Percentiles rank a stretch among this genome's conserved stretches.
Conservation (phyloP, 2,888 invertebrate genomes). For the Plebejus melissa region DNA sequence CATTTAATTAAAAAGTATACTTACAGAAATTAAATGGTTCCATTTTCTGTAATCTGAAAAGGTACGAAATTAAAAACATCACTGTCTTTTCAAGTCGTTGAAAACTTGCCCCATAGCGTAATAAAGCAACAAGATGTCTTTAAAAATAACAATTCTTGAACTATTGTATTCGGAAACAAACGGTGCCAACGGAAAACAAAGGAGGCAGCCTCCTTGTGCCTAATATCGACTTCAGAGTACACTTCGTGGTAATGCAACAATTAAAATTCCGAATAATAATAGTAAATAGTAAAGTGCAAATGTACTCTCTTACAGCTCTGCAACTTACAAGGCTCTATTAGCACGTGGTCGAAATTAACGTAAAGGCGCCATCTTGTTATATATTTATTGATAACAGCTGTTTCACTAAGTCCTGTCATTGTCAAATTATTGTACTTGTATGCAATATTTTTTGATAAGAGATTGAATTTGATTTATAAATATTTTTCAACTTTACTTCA, state of each 20-base stretch:
- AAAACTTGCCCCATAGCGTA: slow-evolving; percentile 5
- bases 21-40: slow-evolving; percentile 13
- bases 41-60: slow-evolving; percentile 15
- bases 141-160: slow-evolving; percentile 53
- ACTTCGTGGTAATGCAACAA: slow-evolving; percentile 8
- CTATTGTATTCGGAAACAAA: slow-evolving; percentile 52
- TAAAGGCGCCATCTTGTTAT: too few relatives aligned
- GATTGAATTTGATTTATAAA: too few relatives aligned
- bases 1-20: slow-evolving; percentile 14
- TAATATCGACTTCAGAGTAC: slow-evolving; percentile 38
- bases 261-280: neutral
- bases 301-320: neutral
- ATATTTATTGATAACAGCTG: too few relatives aligned
- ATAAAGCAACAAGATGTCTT: slow-evolving; percentile 23
- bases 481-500: too few relatives aligned
- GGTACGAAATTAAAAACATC: slow-evolving; percentile 27
- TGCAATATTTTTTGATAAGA: too few relatives aligned
- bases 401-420: too few relatives aligned
- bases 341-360: neutral
- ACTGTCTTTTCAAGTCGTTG: slow-evolving; percentile 30
- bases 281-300: neutral
- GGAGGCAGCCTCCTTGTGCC: slow-evolving; percentile 46
- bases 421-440: too few relatives aligned
- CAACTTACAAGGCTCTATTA: neutral
- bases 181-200: slow-evolving; percentile 62